Percentiles rank a stretch among this genome's conserved stretches.
These are phyloP conservation scores for Rhea pennata DNA, from an alignment of 2,113 vertebrate genomes.

Conservation along the genomic window DNA sequence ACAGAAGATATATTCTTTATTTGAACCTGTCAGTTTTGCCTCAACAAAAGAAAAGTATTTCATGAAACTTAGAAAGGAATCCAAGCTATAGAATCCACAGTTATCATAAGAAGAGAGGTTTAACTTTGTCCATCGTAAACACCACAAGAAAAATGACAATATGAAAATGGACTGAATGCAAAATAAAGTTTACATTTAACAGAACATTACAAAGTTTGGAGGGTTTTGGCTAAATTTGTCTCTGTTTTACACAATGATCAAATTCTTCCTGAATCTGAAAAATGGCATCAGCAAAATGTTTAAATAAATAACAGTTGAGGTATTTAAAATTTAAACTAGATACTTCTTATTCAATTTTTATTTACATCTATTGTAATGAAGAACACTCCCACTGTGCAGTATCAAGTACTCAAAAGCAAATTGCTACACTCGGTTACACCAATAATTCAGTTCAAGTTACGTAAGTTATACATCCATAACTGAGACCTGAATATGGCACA, in stretches of 20 bases:
- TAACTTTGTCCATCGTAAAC: neutral
- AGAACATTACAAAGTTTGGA: neutral
- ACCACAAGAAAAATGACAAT: neutral
- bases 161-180: neutral
- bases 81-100: neutral
- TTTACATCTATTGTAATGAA: neutral
- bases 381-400: neutral
- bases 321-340: neutral
- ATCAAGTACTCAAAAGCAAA: neutral
- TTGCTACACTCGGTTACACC: accelerated
- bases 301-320: neutral
- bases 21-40: neutral
- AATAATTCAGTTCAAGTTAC: neutral
- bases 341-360: neutral
- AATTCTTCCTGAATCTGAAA: neutral
- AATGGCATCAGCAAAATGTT: neutral
- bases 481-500: neutral
- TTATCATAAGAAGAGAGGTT: neutral
- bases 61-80: neutral
- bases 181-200: neutral
- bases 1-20: neutral
- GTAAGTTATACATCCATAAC: neutral
- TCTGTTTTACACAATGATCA: neutral
- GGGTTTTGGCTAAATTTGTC: neutral
- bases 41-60: neutral